phyloP scores from a whole-genome alignment of 30 jellyfish, hydroid and myxozoan species.

The Chrysaora quinquecirrha region DNA sequence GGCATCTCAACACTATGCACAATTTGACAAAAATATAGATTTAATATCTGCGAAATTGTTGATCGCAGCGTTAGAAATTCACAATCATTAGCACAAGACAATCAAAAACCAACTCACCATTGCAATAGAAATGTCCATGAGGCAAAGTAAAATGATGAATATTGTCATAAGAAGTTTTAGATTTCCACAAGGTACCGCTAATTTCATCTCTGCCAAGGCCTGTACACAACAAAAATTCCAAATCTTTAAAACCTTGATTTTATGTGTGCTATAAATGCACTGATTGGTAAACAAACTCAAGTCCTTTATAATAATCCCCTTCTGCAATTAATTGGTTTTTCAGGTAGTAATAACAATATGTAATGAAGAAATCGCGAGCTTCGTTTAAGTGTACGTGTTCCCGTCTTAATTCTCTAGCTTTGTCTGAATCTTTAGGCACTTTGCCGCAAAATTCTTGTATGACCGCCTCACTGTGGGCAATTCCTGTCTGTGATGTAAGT shows the following conservation, averaged over 20 bases:
- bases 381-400: constrained; percentile 49
- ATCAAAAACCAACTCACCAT: not conserved
- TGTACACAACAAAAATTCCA: constrained; percentile 7
- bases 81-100: not conserved
- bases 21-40: not conserved
- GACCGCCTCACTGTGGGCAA: constrained; percentile 74
- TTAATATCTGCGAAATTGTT: constrained; percentile 2
- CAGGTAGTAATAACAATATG: no score
- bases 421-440: constrained; percentile 54
- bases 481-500: constrained; percentile 41
- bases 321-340: no score
- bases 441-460: constrained; percentile 63
- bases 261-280: no score
- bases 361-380: no score
- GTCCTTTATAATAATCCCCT: no score
- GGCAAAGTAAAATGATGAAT: not conserved
- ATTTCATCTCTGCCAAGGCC: constrained; percentile 6
- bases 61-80: not conserved
- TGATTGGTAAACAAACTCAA: no score
- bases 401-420: constrained; percentile 32
- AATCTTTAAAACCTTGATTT: no score
- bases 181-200: not conserved
- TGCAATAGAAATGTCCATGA: not conserved
- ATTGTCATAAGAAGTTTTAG: not conserved
- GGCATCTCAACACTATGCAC: no score